Base-by-base conservation (phyloP, 2,888 invertebrate species). In the Uropetala carovei region DNA sequence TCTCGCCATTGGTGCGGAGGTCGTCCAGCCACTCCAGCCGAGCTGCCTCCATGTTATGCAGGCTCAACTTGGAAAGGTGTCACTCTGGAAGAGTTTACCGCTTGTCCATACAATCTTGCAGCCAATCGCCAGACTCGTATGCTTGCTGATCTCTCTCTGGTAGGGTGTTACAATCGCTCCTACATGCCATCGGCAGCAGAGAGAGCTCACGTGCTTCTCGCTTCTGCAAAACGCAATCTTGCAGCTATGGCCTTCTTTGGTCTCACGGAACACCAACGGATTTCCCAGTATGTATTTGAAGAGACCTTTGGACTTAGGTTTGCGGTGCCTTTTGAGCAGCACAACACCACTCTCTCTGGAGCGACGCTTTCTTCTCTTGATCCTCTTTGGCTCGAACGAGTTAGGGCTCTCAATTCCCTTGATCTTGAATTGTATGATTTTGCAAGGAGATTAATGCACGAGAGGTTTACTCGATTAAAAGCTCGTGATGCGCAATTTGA, bases 181-280 rank as follows among this genome's bases (percentile, higher is more conserved):
- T 96, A 97, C 93, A 97, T 98, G 96, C 96, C 97, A 91, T 96
- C 96, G 91, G 95, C 96, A 16, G 94, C 94, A 22, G 98, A 98
- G 94, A 96, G 98, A 68, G 98, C 98, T 94, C 96, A 97, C 92
- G 97, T 99, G 89, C 97, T 99, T 96, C 96, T 99, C 93, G 98
- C 98, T 64, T 99, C 99, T 94, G 99, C 99, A 92, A 99, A 99
- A 95, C 96, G 97, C 93, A 99, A 99, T 95, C 96, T 99, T 92
- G 97, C 98, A 93, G 97, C 97, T 91, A 98, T 99, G 98, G 98
- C 99, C 92, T 99, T 98, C 95, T 99, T 99, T 95, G 99, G 99
- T 93, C 96, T 99, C 93, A 99, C 99, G 11, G 99, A 99, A 95
- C 97, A 97, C 95, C 99, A 99, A 95, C 98, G 98, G 96, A 97